phyloP scores from a whole-genome alignment of 2,797 vertebrate genomes.

The Enteromius anoplus region DNA sequence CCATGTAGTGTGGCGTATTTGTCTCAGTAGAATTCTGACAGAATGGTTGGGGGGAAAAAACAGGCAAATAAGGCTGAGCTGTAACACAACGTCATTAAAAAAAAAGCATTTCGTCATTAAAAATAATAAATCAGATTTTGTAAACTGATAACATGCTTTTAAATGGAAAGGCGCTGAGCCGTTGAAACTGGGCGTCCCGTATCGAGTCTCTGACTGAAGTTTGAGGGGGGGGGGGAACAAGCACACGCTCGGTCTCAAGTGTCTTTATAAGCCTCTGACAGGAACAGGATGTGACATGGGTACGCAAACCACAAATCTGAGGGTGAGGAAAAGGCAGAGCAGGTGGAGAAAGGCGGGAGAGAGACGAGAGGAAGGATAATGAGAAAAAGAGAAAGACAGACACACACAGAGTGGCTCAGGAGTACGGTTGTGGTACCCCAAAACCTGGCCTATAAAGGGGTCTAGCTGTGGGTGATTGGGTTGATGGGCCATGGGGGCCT shows the following conservation, averaged over 20 bases:
- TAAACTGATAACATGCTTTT: constrained; percentile 51
- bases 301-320: constrained; percentile 70
- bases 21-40: constrained; percentile 31
- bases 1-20: constrained; percentile 46
- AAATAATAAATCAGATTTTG: constrained; percentile 33
- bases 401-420: constrained; percentile 68
- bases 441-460: constrained; percentile 79
- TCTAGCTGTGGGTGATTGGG: constrained; percentile 75
- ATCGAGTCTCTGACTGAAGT: constrained; percentile 47
- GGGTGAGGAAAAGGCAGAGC: constrained; percentile 66
- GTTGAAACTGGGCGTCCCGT: constrained; percentile 24
- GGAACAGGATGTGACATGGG: constrained; percentile 40
- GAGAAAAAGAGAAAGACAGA: constrained; percentile 45
- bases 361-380: constrained; percentile 21
- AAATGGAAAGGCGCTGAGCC: constrained; percentile 43
- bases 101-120: constrained; percentile 16
- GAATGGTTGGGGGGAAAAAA: constrained; percentile 4
- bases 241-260: constrained; percentile 34
- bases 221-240: constrained; percentile 15
- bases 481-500: constrained; percentile 66
- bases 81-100: constrained; percentile 27
- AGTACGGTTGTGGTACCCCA: constrained; percentile 79
- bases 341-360: constrained; percentile 50
- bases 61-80: constrained; percentile 26
- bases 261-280: constrained; percentile 54